phyloP scores from a whole-genome alignment of 1,140 invertebrate genomes.

The Charaxes varanes region DNA sequence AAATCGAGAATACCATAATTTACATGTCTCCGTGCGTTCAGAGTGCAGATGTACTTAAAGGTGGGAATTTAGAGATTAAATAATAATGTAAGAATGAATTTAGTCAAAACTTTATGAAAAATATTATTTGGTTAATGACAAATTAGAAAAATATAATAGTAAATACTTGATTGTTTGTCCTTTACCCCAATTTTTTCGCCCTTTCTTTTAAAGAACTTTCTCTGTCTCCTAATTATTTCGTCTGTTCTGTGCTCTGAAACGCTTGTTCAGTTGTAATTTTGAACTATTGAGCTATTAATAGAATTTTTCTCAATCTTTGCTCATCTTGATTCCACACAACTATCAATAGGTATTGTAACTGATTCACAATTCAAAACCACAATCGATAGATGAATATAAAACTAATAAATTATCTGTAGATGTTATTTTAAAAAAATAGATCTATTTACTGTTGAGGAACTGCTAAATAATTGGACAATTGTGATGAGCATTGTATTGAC shows the following conservation, averaged over 20 bases:
- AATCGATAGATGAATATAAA: constrained; percentile 28
- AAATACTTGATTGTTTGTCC: too few species aligned
- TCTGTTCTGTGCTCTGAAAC: constrained; percentile 43
- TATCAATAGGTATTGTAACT: constrained; percentile 11
- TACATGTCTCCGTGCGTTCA: constrained; percentile 26
- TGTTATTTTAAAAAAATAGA: constrained; percentile 29
- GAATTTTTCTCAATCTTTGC: constrained; percentile 50
- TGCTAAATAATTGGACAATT: constrained; percentile 31
- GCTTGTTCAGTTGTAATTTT: constrained; percentile 26
- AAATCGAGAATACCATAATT: constrained; percentile 39
- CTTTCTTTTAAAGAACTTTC: not conserved
- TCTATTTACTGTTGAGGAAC: constrained; percentile 31
- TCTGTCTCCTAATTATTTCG: too few species aligned
- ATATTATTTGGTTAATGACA: not conserved
- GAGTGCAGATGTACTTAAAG: constrained; percentile 33
- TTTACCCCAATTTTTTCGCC: too few species aligned
- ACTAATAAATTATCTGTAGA: constrained; percentile 23
- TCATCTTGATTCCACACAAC: constrained; percentile 40
- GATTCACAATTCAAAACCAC: constrained; percentile 29
- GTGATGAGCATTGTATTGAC: constrained; percentile 60
- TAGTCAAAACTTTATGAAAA: not conserved
- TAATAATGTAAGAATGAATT: too few species aligned
- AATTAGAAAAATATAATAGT: not conserved
- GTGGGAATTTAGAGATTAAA: too few species aligned
- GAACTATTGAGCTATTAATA: constrained; percentile 27